These are phyloP conservation scores for Morus bassanus DNA, from an alignment of 2,797 vertebrate genomes.

Conservation along the genomic window DNA sequence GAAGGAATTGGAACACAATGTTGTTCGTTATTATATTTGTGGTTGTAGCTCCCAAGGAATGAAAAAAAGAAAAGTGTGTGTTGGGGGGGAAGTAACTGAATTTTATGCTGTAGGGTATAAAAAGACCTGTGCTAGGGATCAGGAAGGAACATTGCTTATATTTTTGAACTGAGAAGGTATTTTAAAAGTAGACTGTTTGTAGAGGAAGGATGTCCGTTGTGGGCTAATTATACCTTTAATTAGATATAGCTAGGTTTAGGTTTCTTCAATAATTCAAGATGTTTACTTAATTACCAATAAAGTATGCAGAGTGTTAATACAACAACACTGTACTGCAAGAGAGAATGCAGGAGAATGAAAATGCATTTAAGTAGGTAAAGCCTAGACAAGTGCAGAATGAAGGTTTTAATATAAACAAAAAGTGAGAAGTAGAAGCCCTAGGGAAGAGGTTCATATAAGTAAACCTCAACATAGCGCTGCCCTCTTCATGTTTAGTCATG, in stretches of 20 bases:
- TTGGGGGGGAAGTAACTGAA: background rate
- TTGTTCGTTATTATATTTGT: background rate
- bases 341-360: background rate
- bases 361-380: background rate
- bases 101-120: background rate
- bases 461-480: background rate
- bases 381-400: background rate
- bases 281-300: background rate
- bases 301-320: background rate
- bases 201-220: background rate
- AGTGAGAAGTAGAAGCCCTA: background rate
- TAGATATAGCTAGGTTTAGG: background rate
- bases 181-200: background rate
- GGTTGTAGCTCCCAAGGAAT: background rate
- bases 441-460: background rate
- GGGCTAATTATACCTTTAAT: background rate
- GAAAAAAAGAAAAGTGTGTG: background rate
- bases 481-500: background rate
- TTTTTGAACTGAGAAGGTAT: background rate
- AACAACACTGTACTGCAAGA: background rate
- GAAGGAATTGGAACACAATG: background rate
- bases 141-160: background rate
- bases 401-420: background rate
- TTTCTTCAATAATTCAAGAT: background rate
- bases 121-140: background rate